Evolutionary conservation across 2,113 vertebrate genomes (phyloP).

Genomic region (Illadopsis cleaveri): DNA sequence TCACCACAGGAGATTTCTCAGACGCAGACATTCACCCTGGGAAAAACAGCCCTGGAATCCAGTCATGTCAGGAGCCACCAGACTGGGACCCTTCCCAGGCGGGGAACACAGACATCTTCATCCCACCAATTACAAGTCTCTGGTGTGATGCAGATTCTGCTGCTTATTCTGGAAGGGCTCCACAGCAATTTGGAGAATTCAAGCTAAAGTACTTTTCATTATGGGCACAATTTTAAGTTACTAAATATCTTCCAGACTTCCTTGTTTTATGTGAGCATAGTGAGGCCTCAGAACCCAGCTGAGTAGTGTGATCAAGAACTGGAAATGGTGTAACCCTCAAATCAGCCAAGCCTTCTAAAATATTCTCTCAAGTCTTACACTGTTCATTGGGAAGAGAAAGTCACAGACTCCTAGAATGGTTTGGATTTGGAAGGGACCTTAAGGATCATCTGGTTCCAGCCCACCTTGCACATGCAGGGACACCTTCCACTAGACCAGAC

Average conservation of each 20-base stretch:
- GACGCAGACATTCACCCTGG: background rate
- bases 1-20: background rate
- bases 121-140: background rate
- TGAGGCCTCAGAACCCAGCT: background rate
- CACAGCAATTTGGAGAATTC: background rate
- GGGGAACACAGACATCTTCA: no score
- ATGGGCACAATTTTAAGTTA: background rate
- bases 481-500: background rate
- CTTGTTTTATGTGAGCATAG: background rate
- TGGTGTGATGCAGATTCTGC: background rate
- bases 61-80: background rate
- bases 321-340: background rate
- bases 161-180: background rate
- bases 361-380: background rate
- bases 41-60: background rate
- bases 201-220: background rate
- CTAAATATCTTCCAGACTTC: background rate
- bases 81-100: background rate
- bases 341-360: background rate
- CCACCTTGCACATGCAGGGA: background rate
- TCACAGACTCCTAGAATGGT: background rate
- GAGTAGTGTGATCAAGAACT: background rate
- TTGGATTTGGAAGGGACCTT: background rate
- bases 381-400: background rate
- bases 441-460: background rate